These are phyloP conservation scores for Poeciliopsis retropinna DNA, from an alignment of 2,113 vertebrate species.

Conservation along the genomic window DNA sequence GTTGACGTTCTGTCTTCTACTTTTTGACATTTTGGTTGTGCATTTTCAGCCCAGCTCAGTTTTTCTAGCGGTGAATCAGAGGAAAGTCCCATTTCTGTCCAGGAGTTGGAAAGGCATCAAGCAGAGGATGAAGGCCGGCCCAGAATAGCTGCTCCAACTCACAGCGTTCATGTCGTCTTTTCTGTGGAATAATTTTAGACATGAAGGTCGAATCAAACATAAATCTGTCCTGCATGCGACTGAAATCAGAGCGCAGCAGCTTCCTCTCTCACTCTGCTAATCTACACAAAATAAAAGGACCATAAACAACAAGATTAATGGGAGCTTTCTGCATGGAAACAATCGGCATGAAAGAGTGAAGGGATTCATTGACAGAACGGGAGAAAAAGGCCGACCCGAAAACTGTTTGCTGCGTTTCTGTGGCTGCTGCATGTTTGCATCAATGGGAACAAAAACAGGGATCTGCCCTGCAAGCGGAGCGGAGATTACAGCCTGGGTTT, in stretches of 20 bases:
- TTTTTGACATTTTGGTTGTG: background rate
- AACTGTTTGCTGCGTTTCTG: conserved; percentile 22
- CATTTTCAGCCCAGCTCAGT: conserved; percentile 3
- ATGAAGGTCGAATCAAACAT: background rate
- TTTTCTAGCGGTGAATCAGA: background rate
- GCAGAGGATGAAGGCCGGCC: background rate
- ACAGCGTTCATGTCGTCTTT: background rate
- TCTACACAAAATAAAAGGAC: background rate
- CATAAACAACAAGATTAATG: background rate
- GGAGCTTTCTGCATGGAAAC: background rate
- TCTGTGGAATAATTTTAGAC: background rate
- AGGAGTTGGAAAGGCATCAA: background rate
- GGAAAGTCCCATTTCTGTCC: background rate
- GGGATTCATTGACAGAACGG: background rate
- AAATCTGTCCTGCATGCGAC: background rate
- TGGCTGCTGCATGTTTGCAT: conserved; percentile 52
- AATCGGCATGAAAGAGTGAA: background rate
- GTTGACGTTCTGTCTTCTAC: background rate
- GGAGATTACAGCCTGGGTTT: conserved; percentile 57
- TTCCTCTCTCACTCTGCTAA: background rate
- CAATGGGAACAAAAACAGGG: conserved; percentile 53
- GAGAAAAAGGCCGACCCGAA: background rate
- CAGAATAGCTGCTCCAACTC: background rate
- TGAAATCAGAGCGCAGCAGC: background rate
- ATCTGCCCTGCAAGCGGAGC: conserved; percentile 50